Evolutionary conservation across 64 coral and sea anemone genomes (phyloP).

Genomic region (Stichodactyla helianthus): DNA sequence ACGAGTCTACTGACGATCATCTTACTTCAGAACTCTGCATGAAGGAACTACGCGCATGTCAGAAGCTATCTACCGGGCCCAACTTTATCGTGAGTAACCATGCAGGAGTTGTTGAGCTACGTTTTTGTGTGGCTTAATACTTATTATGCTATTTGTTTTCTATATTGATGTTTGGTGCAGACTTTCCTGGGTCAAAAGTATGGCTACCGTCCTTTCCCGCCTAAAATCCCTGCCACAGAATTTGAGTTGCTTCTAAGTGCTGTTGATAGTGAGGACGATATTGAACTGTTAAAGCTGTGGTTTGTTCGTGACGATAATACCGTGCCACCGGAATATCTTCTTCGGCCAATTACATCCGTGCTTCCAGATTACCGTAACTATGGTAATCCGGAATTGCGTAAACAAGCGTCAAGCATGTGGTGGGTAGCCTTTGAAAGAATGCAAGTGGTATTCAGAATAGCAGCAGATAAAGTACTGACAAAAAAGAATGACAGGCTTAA

Average conservation of each 20-base stretch:
- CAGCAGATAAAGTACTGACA: constrained; percentile 53
- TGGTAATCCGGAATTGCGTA: constrained; percentile 59
- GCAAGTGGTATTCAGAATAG: constrained; percentile 66
- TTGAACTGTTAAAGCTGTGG: constrained; percentile 49
- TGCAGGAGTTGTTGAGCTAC: not conserved
- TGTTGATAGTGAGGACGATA: constrained; percentile 50
- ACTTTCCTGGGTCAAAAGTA: constrained; percentile 98
- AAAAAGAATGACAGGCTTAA: constrained; percentile 52
- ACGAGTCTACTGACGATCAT: constrained; percentile 98
- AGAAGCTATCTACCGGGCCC: constrained; percentile 88
- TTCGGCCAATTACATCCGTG: constrained; percentile 77
- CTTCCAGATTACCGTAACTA: constrained; percentile 90
- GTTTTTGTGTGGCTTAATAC: not conserved
- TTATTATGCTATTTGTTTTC: not conserved
- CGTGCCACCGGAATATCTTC: constrained; percentile 71
- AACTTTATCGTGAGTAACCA: constrained; percentile 83
- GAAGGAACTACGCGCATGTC: constrained; percentile 94
- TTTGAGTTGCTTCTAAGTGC: constrained; percentile 61
- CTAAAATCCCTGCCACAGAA: constrained; percentile 55
- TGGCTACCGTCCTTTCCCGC: constrained; percentile 92
- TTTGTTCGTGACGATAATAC: constrained; percentile 74
- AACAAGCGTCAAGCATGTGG: constrained; percentile 84
- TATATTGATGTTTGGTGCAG: constrained; percentile 10
- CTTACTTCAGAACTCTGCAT: constrained; percentile 93
- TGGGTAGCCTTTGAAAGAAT: constrained; percentile 92